These are phyloP conservation scores for Hyposoter didymator DNA, from an alignment of 2,888 invertebrate genomes.

Conservation along the genomic window DNA sequence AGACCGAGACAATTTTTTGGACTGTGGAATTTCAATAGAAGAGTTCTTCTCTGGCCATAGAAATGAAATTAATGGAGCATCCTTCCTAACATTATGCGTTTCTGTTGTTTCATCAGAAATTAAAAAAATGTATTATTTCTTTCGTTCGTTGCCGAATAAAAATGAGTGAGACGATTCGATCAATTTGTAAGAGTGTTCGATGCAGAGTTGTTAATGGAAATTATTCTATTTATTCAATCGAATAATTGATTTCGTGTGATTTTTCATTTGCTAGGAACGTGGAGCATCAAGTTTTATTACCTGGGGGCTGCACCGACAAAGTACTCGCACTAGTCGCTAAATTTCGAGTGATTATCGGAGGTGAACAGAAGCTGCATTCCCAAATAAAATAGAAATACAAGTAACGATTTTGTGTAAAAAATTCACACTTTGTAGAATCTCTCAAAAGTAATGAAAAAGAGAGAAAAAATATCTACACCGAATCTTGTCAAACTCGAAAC, in stretches of 20 bases:
- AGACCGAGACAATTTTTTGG: too few species aligned
- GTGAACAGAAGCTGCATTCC: conserved; percentile 89
- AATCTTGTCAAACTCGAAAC: conserved; percentile 12
- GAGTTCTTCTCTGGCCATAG: too few species aligned
- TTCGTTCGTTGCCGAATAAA: background rate
- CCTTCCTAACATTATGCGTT: too few species aligned
- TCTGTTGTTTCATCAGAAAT: background rate
- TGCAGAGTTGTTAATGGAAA: background rate
- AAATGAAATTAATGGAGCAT: too few species aligned
- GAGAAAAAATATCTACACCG: conserved; percentile 1
- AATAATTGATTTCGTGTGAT: background rate
- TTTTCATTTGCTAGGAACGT: conserved; percentile 19
- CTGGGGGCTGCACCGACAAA: conserved; percentile 88
- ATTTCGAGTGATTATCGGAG: conserved; percentile 87
- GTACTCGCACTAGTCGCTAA: conserved; percentile 89
- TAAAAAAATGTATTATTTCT: background rate
- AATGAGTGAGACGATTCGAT: conserved; percentile 12
- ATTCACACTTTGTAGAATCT: background rate
- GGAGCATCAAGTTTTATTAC: conserved; percentile 83
- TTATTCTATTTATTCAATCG: background rate
- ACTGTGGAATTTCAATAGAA: too few species aligned
- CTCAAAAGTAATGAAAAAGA: background rate
- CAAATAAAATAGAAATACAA: conserved; percentile 66
- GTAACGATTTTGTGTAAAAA: conserved; percentile 27
- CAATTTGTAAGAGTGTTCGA: background rate